Evolutionary conservation across 2,113 vertebrate genomes (phyloP).

Genomic region (Ictidomys tridecemlineatus): DNA sequence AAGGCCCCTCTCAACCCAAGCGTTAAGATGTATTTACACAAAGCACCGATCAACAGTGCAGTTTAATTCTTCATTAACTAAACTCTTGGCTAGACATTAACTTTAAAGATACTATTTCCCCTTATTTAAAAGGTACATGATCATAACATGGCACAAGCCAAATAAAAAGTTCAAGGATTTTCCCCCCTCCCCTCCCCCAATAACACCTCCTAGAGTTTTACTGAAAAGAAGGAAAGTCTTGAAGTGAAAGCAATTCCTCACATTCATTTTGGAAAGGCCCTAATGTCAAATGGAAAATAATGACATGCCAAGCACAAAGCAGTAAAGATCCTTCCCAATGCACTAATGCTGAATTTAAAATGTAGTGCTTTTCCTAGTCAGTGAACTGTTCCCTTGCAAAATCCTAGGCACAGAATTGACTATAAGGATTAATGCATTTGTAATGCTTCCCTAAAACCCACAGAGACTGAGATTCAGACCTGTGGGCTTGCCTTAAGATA

Average conservation of each 20-base stretch:
- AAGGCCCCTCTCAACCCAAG: conserved; percentile 88
- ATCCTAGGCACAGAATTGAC: conserved; percentile 92
- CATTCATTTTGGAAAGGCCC: conserved; percentile 99
- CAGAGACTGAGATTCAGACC: conserved; percentile 90
- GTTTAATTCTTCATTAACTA: conserved; percentile 86
- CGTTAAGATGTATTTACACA: conserved; percentile 94
- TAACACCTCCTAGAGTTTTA: conserved; percentile 82
- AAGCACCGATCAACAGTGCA: conserved; percentile 98
- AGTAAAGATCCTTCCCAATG: conserved; percentile 91
- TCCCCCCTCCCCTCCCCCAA: conserved; percentile 57
- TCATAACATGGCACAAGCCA: conserved; percentile 85
- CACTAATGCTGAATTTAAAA: conserved; percentile 91
- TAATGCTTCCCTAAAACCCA: conserved; percentile 89
- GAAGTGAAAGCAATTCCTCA: conserved; percentile 98
- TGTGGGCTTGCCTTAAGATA: conserved; percentile 90
- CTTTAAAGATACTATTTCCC: conserved; percentile 91
- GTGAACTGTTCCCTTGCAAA: conserved; percentile 91
- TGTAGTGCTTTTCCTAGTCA: conserved; percentile 92
- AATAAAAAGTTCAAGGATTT: conserved; percentile 83
- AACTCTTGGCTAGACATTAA: conserved; percentile 89
- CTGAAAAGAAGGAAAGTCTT: conserved; percentile 92
- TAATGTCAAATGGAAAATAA: conserved; percentile 95
- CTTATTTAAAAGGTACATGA: conserved; percentile 85
- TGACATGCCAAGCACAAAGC: conserved; percentile 97
- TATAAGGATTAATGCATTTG: conserved; percentile 92